Evolutionary conservation across 2,797 vertebrate species (phyloP).

Genomic region (Aulostomus chinensis): DNA sequence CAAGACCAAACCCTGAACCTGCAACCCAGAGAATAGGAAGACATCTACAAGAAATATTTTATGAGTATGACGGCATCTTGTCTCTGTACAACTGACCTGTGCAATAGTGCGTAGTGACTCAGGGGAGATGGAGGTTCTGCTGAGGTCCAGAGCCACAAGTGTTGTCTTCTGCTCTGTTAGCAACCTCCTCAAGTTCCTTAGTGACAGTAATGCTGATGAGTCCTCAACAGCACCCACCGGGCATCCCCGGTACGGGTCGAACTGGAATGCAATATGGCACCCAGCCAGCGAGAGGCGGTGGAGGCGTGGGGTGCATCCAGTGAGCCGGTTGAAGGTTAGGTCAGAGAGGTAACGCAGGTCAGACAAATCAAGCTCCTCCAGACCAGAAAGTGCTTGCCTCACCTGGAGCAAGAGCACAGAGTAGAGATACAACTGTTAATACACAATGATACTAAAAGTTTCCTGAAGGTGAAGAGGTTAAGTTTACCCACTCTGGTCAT

Average conservation of each 20-base stretch:
- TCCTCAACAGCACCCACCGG: constrained; percentile 57
- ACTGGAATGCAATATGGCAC: constrained; percentile 85
- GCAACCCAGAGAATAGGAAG: not conserved
- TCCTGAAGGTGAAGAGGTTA: too few species aligned
- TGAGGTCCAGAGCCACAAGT: constrained; percentile 80
- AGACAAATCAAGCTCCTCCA: constrained; percentile 80
- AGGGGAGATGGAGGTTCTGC: constrained; percentile 81
- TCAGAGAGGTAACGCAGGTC: constrained; percentile 81
- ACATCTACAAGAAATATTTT: too few species aligned
- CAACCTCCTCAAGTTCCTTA: constrained; percentile 78
- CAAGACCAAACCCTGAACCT: constrained; percentile 75
- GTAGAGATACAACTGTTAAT: not conserved
- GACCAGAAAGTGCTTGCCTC: constrained; percentile 50
- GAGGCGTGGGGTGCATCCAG: constrained; percentile 78
- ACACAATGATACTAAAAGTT: too few species aligned
- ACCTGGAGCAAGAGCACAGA: constrained; percentile 51
- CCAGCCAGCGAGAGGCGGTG: constrained; percentile 80
- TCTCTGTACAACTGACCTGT: constrained; percentile 55
- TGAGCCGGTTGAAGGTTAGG: constrained; percentile 84
- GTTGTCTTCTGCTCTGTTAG: constrained; percentile 71
- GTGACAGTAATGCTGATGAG: constrained; percentile 80
- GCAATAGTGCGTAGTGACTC: constrained; percentile 79
- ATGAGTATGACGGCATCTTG: too few species aligned
- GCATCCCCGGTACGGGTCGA: constrained; percentile 74
- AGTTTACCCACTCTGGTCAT: too few species aligned